Percentiles rank a stretch among this genome's conserved stretches.
Conservation (phyloP, 2,797 vertebrate genomes). For the Poeciliopsis infans region DNA sequence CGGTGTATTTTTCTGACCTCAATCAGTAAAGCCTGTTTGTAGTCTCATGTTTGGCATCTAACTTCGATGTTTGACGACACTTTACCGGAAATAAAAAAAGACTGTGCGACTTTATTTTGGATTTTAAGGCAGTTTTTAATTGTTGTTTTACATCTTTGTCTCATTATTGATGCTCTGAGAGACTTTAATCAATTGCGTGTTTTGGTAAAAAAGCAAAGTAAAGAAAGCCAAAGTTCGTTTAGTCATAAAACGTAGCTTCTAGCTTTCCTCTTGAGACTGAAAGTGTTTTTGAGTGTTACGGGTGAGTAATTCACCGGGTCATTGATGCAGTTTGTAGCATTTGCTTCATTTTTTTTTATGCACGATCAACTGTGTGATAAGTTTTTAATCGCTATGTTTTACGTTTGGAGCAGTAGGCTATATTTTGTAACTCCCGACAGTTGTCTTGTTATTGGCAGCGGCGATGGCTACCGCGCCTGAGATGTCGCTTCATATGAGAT, state of each 20-base stretch:
- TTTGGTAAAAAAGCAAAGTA: not conserved
- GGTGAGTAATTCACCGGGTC: not conserved
- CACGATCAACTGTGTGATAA: not conserved
- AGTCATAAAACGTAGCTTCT: conserved; percentile 20
- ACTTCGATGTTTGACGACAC: conserved; percentile 22
- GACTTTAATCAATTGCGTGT: no score
- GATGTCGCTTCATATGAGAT: conserved; percentile 81
- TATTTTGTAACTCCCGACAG: not conserved
- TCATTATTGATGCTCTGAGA: not conserved
- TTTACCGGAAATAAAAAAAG: conserved; percentile 55
- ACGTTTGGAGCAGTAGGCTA: not conserved
- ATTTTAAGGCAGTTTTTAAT: not conserved
- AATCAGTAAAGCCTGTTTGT: conserved; percentile 51
- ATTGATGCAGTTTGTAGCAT: not conserved
- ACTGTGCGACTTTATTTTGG: not conserved
- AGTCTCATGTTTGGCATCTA: conserved; percentile 54
- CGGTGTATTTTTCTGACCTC: conserved; percentile 44
- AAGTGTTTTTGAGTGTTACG: conserved; percentile 20
- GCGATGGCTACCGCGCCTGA: conserved; percentile 82
- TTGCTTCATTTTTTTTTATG: no score
- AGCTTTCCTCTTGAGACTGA: not conserved
- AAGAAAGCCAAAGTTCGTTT: not conserved
- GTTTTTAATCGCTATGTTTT: fast-evolving
- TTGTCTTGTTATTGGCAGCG: not conserved
- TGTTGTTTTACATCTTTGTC: not conserved